Percentiles rank a stretch among this genome's conserved stretches.
Conservation (phyloP, 2,888 invertebrate genomes). For the Leptarthrus brevirostris region DNA sequence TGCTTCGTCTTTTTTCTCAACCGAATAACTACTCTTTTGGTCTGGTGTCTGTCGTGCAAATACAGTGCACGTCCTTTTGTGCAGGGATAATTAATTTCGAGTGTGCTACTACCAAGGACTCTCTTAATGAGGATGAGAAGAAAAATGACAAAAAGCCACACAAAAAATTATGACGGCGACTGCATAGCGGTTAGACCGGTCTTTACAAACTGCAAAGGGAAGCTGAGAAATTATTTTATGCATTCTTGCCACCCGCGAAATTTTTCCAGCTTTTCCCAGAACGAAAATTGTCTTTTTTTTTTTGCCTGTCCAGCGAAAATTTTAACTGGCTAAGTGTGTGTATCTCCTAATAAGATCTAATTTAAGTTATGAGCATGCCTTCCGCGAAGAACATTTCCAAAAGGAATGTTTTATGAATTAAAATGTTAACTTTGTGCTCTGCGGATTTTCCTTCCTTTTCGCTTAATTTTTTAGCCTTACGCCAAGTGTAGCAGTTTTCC, state of each 20-base stretch:
- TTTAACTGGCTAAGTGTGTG: constrained; percentile 27
- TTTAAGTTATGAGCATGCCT: constrained; percentile 23
- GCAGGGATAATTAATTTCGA: constrained; percentile 48
- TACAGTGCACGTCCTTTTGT: constrained; percentile 37
- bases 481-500: no score
- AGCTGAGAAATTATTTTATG: constrained; percentile 25
- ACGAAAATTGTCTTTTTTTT: not conserved
- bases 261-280: not conserved
- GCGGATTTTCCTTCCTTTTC: no score
- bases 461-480: no score
- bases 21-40: constrained; percentile 1
- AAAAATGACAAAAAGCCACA: constrained; percentile 24
- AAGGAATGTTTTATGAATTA: constrained; percentile 11
- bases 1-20: not conserved
- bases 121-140: constrained; percentile 31
- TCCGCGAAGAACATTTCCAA: not conserved
- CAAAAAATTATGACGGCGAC: not conserved
- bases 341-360: constrained; percentile 31
- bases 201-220: constrained; percentile 9
- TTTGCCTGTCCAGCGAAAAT: not conserved
- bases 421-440: constrained; percentile 17
- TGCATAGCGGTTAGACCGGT: not conserved
- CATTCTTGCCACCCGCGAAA: constrained; percentile 1
- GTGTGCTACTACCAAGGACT: constrained; percentile 15
- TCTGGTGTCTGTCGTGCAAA: constrained; percentile 27